Evolutionary conservation across 2,888 invertebrate species (phyloP).

Genomic region (Tenthredo livida): DNA sequence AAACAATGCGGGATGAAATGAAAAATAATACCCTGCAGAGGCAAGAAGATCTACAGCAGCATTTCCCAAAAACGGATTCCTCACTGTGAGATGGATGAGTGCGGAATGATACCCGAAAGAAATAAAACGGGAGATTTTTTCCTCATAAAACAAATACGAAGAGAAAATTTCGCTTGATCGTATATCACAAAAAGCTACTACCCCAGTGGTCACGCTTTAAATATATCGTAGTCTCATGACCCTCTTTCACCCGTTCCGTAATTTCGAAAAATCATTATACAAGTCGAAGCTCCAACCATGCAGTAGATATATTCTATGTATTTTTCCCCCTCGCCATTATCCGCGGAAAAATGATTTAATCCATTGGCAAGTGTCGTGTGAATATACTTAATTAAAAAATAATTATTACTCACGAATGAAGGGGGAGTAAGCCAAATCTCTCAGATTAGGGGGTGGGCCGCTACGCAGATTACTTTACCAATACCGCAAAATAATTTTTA

Average conservation of each 20-base stretch:
- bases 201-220: background rate
- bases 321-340: background rate
- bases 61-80: slow-evolving; percentile 16
- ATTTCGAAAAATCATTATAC: background rate
- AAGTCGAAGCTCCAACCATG: background rate
- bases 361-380: background rate
- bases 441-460: background rate
- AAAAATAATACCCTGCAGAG: background rate
- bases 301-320: background rate
- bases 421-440: background rate
- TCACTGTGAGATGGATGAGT: background rate
- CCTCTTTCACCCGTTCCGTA: slow-evolving; percentile 3
- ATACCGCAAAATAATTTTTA: too few species aligned
- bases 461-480: too few species aligned
- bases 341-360: background rate
- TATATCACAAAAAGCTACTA: background rate
- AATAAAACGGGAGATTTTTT: background rate
- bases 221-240: background rate
- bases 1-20: slow-evolving; percentile 21
- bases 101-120: slow-evolving; percentile 8
- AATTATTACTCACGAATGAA: background rate
- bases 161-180: slow-evolving; percentile 3
- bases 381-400: background rate
- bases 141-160: background rate
- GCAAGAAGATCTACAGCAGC: background rate